Percentiles rank a stretch among this genome's conserved stretches.
phyloP scores from a whole-genome alignment of 1,140 invertebrate species.

The Diorhabda sublineata region DNA sequence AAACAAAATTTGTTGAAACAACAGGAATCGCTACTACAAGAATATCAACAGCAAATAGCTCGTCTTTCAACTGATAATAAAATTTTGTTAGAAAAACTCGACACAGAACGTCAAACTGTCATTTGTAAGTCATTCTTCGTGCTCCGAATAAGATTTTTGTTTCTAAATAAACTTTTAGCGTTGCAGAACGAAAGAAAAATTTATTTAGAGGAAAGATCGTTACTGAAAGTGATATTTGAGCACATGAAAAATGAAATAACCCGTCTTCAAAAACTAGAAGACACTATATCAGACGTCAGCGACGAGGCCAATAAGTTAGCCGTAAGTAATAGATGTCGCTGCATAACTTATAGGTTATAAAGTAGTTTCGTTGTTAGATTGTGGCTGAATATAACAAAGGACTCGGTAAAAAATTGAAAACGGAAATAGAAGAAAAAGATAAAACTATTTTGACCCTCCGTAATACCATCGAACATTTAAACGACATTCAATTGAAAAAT shows the following conservation, averaged over 20 bases:
- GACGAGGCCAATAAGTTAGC: slow-evolving; percentile 38
- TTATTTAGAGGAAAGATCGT: slow-evolving; percentile 40
- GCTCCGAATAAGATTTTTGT: slow-evolving; percentile 3
- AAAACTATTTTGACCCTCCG: slow-evolving; percentile 34
- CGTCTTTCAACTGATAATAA: slow-evolving; percentile 10
- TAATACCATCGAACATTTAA: slow-evolving; percentile 35
- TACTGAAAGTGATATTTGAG: slow-evolving; percentile 38
- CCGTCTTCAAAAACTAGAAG: slow-evolving; percentile 36
- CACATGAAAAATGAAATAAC: slow-evolving; percentile 36
- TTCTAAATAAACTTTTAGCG: slow-evolving; percentile 16
- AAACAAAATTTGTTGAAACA: slow-evolving; percentile 18
- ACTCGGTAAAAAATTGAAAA: slow-evolving; percentile 37
- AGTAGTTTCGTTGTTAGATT: slow-evolving; percentile 25
- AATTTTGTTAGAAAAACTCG: slow-evolving; percentile 19
- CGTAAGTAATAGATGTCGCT: slow-evolving; percentile 18
- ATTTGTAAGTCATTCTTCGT: slow-evolving; percentile 9
- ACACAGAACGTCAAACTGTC: slow-evolving; percentile 32
- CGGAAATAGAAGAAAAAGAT: slow-evolving; percentile 36
- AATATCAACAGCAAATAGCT: too few relatives aligned
- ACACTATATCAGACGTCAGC: slow-evolving; percentile 31
- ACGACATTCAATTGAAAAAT: slow-evolving; percentile 37
- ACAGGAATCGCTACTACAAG: background rate
- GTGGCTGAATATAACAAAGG: slow-evolving; percentile 44
- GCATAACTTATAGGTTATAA: background rate
- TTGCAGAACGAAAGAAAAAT: slow-evolving; percentile 37